Base-by-base conservation (phyloP, 1,140 invertebrate species). In the Ladona fulva region DNA sequence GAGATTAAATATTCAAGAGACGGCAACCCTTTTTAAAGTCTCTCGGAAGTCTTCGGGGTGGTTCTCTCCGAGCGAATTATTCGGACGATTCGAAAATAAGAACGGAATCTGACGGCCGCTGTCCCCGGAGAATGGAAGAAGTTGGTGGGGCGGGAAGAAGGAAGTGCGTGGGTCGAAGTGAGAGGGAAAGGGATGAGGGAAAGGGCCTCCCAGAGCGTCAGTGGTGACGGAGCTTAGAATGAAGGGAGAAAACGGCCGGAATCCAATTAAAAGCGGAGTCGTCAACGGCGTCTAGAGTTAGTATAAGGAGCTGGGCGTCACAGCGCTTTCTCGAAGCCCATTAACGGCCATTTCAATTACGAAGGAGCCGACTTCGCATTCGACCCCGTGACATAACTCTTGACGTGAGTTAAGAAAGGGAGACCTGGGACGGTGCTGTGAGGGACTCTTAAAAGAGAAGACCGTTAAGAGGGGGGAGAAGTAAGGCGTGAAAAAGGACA, bases 301-400 rank as follows among this genome's bases (percentile, higher is more conserved):
- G 52, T 22, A 66, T 66, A 66, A 66, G 52, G 52, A 66, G 52
- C 52, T 22, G n/a, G 52, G 52, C 52, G 52, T 66, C 52, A 66
- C 52, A 16, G 1, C 14, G 52, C 52, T 66, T 66, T 66, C 52
- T 66, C 52, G n/a, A 66, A 66, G 52, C 52, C 52, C 52, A 66
- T 66, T 66, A 66, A 66, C 52, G 52, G 52, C 52, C 52, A 66
- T 66, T 66, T 66, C 52, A 66, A 66, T 66, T 66, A 66, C 52
- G 52, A 66, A 66, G 52, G 52, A 66, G 52, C 52, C 52, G 52
- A 66, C 1, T 66, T 12, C 52, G 52, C n/a, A 66, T 66, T 66
- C 52, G 52, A 22, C 52, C 29, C 52, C 52, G 52, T 66, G 52
- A 19, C 52, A 66, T 66, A 19, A 66, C 52, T 66, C 52, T 66